Evolutionary conservation across 2,113 vertebrate genomes (phyloP), one percentile per base, ranked within the genome.

Genomic region (Hepsetus odoe): DNA sequence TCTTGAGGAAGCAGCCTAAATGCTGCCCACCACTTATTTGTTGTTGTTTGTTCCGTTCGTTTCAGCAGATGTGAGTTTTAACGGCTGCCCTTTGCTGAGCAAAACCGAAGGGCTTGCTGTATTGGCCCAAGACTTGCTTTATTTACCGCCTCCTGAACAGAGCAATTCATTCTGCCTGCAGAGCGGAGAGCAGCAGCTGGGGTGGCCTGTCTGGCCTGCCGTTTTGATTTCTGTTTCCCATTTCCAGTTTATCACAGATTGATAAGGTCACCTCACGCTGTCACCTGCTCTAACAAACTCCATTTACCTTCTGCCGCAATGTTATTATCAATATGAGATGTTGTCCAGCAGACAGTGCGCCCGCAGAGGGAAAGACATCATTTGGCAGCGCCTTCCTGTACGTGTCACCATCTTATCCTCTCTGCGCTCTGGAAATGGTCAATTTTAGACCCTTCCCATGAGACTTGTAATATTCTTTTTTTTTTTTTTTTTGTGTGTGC

Each of bases 221-320:
- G 90, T 93, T 92, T 91, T 91, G 89, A 92, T 92, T 92, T 90
- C 86, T 87, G 86, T 87, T 90, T 89, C 88, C 89, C 85, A 93
- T 92, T 93, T 94, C 90, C 90, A 89, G 89, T 92, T 93, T 90
- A 93, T 93, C 90, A 89, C 89, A 83, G 89, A 91, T 90, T 94
- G 92, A 93, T 93, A 93, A 93, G 91, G 93, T 94, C 91, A 93
- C 88, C 89, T 84, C 87, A 86, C 81, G 85, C 89, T 83, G 84
- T 90, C 91, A 91, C 90, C 91, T 88, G 83, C 86, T 81, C 87
- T 88, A 92, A 90, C 90, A 90, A 85, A 89, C 88, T 93, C 90
- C 89, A 93, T 93, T 94, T 93, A 88, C 91, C 92, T 86, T 88
- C 87, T 80, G 81, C 86, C 38, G 85, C 84, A 89, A 90, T 86